These are phyloP conservation scores for Magallana ariakensis DNA, from an alignment of 1,140 invertebrate genomes.

Conservation along the genomic window DNA sequence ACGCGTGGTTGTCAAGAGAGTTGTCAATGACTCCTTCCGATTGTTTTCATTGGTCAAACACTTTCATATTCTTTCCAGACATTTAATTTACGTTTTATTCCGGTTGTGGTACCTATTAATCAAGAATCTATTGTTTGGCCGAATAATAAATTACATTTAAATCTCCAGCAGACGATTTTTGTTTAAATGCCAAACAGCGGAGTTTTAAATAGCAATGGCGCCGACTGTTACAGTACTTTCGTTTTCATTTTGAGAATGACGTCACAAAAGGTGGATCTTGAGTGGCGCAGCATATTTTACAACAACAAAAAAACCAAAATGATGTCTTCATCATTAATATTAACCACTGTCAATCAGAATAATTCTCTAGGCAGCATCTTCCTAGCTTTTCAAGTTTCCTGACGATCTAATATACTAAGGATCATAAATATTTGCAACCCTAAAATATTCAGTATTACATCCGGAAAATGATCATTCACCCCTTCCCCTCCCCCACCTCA, in stretches of 20 bases:
- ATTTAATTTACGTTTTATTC: conserved; percentile 32
- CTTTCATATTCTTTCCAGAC: conserved; percentile 43
- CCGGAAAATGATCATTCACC: too few relatives aligned
- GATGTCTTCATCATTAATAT: too few relatives aligned
- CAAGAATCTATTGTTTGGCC: conserved; percentile 34
- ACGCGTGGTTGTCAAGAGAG: conserved; percentile 45
- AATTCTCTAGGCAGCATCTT: too few relatives aligned
- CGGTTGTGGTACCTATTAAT: conserved; percentile 28
- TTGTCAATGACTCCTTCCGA: conserved; percentile 56
- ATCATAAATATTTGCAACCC: too few relatives aligned
- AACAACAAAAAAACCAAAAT: too few relatives aligned
- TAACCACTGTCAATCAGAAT: too few relatives aligned
- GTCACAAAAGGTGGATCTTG: background rate
- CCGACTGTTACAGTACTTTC: background rate
- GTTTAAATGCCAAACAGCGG: conserved; percentile 21
- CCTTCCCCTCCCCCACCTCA: too few relatives aligned
- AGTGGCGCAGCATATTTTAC: too few relatives aligned
- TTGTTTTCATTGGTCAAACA: conserved; percentile 55
- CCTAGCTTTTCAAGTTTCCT: too few relatives aligned
- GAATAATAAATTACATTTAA: conserved; percentile 38
- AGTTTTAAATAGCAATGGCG: background rate
- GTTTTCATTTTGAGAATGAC: conserved; percentile 12
- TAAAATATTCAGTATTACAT: too few relatives aligned
- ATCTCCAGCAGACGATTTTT: conserved; percentile 33
- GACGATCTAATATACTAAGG: too few relatives aligned